These are phyloP conservation scores for Aphrocallistes beatrix DNA, from an alignment of 37 sponge, comb jelly and placozoan species.

Conservation along the genomic window DNA sequence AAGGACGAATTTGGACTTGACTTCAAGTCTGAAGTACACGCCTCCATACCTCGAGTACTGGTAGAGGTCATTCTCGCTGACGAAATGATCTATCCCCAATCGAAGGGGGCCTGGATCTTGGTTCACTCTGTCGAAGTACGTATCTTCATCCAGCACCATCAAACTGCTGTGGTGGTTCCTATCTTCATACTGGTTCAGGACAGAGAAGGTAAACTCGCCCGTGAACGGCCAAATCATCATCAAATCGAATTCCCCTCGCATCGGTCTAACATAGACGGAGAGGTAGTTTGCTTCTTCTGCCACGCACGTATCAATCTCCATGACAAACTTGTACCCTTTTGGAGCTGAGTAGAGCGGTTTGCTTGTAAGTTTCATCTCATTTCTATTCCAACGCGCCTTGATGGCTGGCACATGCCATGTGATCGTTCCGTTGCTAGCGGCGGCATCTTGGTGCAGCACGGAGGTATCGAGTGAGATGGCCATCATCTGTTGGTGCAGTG, in stretches of 20 bases:
- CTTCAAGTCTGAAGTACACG: neutral
- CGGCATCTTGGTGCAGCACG: neutral
- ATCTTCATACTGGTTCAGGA: neutral
- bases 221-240: slow-evolving; percentile 1
- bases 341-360: neutral
- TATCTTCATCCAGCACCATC: neutral
- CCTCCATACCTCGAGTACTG: neutral
- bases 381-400: neutral
- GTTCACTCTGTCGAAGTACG: neutral
- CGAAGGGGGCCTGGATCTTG: neutral
- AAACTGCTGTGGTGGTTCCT: neutral
- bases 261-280: neutral
- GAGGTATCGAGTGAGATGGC: neutral
- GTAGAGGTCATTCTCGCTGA: neutral
- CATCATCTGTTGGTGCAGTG: neutral
- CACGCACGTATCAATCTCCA: neutral
- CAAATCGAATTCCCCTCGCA: neutral
- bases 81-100: neutral
- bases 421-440: neutral
- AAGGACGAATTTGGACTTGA: neutral
- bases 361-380: neutral
- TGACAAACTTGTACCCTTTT: slow-evolving; percentile 5
- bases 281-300: neutral
- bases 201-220: neutral
- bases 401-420: neutral